Evolutionary conservation across 2,113 vertebrate species (phyloP).

Genomic region (Lanius ludovicianus): DNA sequence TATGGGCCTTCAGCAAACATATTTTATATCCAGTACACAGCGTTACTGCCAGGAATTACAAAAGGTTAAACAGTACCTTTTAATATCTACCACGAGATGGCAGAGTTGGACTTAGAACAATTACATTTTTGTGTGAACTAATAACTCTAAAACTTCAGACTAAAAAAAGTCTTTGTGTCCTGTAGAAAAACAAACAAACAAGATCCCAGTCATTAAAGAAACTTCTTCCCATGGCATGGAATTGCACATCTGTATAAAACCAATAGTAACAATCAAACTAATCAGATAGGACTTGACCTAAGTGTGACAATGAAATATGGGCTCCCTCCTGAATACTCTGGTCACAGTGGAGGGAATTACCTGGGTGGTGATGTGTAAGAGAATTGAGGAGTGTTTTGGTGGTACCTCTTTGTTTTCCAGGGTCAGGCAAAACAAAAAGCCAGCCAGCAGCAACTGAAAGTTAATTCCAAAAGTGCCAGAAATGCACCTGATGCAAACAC

Average conservation of each 20-base stretch:
- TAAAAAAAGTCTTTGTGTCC: neutral
- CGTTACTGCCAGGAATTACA: fast-evolving
- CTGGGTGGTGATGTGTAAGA: neutral
- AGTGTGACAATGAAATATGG: neutral
- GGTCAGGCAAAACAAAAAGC: neutral
- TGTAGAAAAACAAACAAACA: neutral
- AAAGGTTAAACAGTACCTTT: neutral
- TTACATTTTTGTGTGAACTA: neutral
- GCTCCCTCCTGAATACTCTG: neutral
- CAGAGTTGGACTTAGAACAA: constrained; percentile 20
- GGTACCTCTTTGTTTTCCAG: neutral
- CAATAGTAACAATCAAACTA: neutral
- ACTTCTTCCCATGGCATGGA: neutral
- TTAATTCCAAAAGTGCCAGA: neutral
- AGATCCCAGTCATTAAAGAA: neutral
- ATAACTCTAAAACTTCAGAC: neutral
- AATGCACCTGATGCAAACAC: neutral
- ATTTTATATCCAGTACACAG: neutral
- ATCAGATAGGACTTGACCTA: neutral
- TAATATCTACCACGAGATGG: constrained; percentile 45
- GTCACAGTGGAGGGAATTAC: neutral
- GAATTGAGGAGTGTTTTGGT: neutral
- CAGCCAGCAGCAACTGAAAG: neutral
- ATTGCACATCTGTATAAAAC: neutral
- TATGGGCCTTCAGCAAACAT: neutral